These are phyloP conservation scores for Criorhina ranunculi DNA, from an alignment of 2,888 invertebrate species.

Conservation along the genomic window DNA sequence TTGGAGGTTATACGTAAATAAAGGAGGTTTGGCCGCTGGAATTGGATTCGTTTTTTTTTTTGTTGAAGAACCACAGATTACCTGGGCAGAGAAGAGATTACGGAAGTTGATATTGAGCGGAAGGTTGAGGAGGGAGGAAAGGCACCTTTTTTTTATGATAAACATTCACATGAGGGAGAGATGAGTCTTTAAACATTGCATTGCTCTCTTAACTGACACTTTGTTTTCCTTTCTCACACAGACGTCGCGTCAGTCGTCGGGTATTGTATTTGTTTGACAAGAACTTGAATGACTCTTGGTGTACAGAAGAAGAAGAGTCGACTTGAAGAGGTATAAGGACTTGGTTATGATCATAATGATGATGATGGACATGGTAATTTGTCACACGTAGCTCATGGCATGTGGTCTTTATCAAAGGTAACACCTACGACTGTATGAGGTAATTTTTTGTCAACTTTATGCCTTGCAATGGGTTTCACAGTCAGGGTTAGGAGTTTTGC, in stretches of 20 bases:
- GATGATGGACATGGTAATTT: constrained; percentile 44
- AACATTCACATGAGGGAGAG: constrained; percentile 6
- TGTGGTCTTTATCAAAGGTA: constrained; percentile 31
- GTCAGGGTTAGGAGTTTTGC: background rate
- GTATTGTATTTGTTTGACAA: constrained; percentile 35
- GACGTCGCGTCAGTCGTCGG: background rate
- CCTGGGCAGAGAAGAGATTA: constrained; percentile 30
- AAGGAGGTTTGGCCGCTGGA: constrained; percentile 37
- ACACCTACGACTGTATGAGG: background rate
- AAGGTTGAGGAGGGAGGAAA: background rate
- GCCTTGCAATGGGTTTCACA: background rate
- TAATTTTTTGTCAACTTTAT: background rate
- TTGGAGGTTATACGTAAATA: constrained; percentile 58
- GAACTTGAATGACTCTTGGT: constrained; percentile 53
- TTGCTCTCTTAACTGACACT: constrained; percentile 29
- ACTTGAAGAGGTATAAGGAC: constrained; percentile 22
- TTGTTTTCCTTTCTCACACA: constrained; percentile 50
- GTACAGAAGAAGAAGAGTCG: constrained; percentile 15
- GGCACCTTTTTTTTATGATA: constrained; percentile 18
- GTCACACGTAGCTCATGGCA: constrained; percentile 43
- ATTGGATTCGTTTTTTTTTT: constrained; percentile 19
- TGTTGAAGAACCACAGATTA: constrained; percentile 26
- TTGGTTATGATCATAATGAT: constrained; percentile 11
- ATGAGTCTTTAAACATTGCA: background rate
- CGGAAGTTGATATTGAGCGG: constrained; percentile 14